Base-by-base conservation (phyloP, 1,140 invertebrate genomes). In the Temnothorax curvispinosus region DNA sequence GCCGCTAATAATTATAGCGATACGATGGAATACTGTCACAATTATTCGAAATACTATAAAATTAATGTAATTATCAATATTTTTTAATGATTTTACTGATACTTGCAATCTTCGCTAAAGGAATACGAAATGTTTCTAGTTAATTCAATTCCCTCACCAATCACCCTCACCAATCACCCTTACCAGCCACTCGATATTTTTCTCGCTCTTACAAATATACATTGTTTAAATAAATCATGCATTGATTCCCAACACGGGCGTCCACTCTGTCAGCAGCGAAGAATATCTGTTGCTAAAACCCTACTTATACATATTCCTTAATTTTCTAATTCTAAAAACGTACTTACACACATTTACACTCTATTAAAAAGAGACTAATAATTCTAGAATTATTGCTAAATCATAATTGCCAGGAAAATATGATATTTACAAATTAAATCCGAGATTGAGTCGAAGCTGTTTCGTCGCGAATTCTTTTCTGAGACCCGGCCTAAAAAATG, bases 371-470 rank as follows among this genome's bases (percentile, higher is more conserved):
- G 44, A 35, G 13, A 71, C 27, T 60, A 75, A 47, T 47, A 72
- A 75, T 38, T 65, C 27, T 64, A 52, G 8, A 80, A 65, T 76
- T 15, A 15, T 54, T 35, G 9, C 21, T 81, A 81, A 58, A 81
- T 71, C 32, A 56, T 41, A 56, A 56, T 72, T 56, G 0, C 50
- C 15, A 15, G 21, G 3, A 56, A 32, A 47, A 2, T 47, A 32
- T 1, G 21, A 35, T 50, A 84, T 84, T 74, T 84, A 84, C 56
- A 84, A 54, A 71, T 58, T 78, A 9, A 54, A 56, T 44, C 27
- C 9, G 41, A 54, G 18, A 32, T 11, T 21, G 50, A 44, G 11
- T 9, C 41, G 5, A 62, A 67, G 11, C 27, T 35, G 11, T n/a
- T 52, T 44, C 13, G 15, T 18, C 9, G 8, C 0, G 41, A 47